These are phyloP conservation scores for Hemiprocne comata DNA, from an alignment of 2,113 vertebrate genomes.

Conservation along the genomic window DNA sequence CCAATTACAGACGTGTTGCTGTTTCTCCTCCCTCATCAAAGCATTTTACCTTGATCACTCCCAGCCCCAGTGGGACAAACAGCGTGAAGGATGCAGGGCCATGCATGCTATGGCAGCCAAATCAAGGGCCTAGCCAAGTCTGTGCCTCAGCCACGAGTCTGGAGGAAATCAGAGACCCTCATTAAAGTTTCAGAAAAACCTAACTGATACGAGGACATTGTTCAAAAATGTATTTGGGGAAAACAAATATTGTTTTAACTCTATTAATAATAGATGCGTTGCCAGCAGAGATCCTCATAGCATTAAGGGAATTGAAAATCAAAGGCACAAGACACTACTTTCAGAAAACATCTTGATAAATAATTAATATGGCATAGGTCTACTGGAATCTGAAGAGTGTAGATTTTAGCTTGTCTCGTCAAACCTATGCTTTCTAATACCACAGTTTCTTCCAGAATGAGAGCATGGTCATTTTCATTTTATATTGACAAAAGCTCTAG, in stretches of 20 bases:
- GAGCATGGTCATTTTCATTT: conserved; percentile 7
- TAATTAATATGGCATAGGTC: conserved; percentile 62
- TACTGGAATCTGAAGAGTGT: conserved; percentile 7
- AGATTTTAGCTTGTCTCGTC: conserved; percentile 21
- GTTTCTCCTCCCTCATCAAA: conserved; percentile 1
- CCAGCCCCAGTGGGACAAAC: not conserved
- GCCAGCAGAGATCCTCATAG: conserved; percentile 71
- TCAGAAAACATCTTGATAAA: conserved; percentile 73
- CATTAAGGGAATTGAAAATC: conserved; percentile 79
- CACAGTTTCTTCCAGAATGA: not conserved
- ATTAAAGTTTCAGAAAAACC: conserved; percentile 42
- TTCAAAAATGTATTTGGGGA: conserved; percentile 68
- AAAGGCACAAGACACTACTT: conserved; percentile 72
- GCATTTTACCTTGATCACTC: conserved; percentile 11
- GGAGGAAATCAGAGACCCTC: conserved; percentile 48
- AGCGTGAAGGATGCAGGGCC: not conserved
- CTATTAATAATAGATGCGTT: conserved; percentile 78
- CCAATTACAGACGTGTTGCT: not conserved
- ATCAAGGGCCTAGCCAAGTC: conserved; percentile 20
- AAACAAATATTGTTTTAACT: conserved; percentile 82
- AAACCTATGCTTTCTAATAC: conserved; percentile 18
- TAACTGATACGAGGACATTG: conserved; percentile 38
- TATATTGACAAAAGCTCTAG: not conserved
- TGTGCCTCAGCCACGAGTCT: not conserved
- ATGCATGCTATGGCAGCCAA: not conserved